phyloP scores from a whole-genome alignment of 2,888 invertebrate genomes.

The Ochropacha duplaris region DNA sequence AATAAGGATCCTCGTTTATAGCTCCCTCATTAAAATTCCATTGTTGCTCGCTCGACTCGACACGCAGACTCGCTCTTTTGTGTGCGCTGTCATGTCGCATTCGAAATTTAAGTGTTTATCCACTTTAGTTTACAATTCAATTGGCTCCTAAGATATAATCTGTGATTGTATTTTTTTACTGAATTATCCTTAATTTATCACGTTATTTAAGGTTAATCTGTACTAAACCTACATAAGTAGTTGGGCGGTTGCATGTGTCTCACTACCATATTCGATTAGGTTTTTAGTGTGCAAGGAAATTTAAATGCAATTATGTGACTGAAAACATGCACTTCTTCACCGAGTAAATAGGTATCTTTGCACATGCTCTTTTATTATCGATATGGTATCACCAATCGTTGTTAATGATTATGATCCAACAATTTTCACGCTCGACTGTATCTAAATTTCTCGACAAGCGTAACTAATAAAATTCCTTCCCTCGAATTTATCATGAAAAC shows the following conservation, averaged over 20 bases:
- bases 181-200: neutral
- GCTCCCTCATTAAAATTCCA: conserved; percentile 74
- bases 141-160: conserved; percentile 16
- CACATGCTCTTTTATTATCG: neutral
- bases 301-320: neutral
- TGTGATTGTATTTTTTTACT: conserved; percentile 13
- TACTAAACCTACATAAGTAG: too few species aligned
- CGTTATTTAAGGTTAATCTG: neutral
- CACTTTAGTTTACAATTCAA: conserved; percentile 17
- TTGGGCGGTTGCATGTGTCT: too few species aligned
- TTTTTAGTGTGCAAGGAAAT: too few species aligned
- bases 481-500: neutral
- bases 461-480: neutral
- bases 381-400: conserved; percentile 3
- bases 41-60: conserved; percentile 60
- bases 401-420: conserved; percentile 4
- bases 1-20: conserved; percentile 69
- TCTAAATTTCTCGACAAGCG: neutral
- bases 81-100: conserved; percentile 55
- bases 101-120: conserved; percentile 35
- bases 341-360: neutral
- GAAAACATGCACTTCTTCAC: neutral
- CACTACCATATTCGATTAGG: too few species aligned
- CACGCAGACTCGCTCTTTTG: conserved; percentile 58
- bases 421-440: conserved; percentile 5